These are phyloP conservation scores for Xyrauchen texanus DNA, from an alignment of 2,113 vertebrate genomes.

Conservation along the genomic window DNA sequence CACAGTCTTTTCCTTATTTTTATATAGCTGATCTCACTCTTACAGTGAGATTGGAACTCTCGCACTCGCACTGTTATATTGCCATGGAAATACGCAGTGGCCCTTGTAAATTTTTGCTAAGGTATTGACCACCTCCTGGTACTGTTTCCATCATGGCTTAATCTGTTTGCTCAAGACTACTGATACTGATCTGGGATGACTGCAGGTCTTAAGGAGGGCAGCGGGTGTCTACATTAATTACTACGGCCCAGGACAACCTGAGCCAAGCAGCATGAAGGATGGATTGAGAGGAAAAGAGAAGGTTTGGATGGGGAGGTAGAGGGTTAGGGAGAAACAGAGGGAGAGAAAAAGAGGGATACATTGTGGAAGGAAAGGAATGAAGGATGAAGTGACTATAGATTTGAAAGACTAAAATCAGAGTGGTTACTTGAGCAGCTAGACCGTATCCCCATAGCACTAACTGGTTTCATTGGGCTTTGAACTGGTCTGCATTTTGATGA, in stretches of 20 bases:
- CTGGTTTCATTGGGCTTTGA: slow-evolving; percentile 1
- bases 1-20: too few species aligned
- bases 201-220: slow-evolving; percentile 33
- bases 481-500: not conserved
- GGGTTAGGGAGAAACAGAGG: not conserved
- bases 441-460: not conserved
- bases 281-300: not conserved
- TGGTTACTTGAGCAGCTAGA: not conserved
- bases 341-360: not conserved
- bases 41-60: not conserved
- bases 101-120: slow-evolving; percentile 17
- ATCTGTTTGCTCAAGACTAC: not conserved
- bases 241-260: not conserved
- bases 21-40: not conserved
- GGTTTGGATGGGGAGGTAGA: not conserved
- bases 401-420: slow-evolving; percentile 24
- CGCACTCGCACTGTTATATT: not conserved
- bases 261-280: not conserved
- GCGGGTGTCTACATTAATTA: slow-evolving; percentile 33
- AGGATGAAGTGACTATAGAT: not conserved
- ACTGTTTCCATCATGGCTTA: not conserved
- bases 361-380: not conserved
- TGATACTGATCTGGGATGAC: slow-evolving; percentile 38
- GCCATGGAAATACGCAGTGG: slow-evolving; percentile 4
- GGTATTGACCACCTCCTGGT: not conserved